Evolutionary conservation across 92 coral and sea anemone genomes (phyloP).

Genomic region (Galaxea fascicularis): DNA sequence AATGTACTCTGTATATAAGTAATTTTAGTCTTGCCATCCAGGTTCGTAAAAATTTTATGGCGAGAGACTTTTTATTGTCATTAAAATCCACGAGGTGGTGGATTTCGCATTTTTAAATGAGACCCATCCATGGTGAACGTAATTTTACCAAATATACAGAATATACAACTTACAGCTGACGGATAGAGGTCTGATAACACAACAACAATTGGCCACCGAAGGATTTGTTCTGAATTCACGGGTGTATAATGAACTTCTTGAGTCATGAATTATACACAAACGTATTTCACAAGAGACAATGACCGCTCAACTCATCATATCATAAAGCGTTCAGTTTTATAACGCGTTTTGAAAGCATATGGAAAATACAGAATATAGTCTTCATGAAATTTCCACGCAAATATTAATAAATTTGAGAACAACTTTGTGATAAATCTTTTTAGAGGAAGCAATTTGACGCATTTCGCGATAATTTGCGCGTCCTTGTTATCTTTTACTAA

Average conservation of each 20-base stretch:
- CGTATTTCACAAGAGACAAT: neutral
- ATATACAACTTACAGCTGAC: neutral
- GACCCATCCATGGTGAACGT: neutral
- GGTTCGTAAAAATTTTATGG: neutral
- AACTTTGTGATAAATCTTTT: neutral
- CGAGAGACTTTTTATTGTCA: neutral
- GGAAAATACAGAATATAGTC: neutral
- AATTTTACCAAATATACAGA: neutral
- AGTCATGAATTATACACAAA: neutral
- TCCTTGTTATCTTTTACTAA: neutral
- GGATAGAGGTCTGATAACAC: neutral
- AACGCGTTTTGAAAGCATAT: neutral
- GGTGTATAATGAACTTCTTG: neutral
- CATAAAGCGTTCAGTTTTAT: neutral
- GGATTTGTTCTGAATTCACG: neutral
- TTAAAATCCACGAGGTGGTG: neutral
- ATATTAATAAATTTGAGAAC: slow-evolving; percentile 13
- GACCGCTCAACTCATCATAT: neutral
- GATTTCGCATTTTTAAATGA: neutral
- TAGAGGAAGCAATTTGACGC: slow-evolving; percentile 6
- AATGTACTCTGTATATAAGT: no score
- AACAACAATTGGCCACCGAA: neutral
- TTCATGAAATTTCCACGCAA: slow-evolving; percentile 1
- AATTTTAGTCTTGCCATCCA: neutral
- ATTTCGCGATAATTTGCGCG: neutral